phyloP scores from a whole-genome alignment of 2,797 vertebrate species.

The Darevskia mixta region DNA sequence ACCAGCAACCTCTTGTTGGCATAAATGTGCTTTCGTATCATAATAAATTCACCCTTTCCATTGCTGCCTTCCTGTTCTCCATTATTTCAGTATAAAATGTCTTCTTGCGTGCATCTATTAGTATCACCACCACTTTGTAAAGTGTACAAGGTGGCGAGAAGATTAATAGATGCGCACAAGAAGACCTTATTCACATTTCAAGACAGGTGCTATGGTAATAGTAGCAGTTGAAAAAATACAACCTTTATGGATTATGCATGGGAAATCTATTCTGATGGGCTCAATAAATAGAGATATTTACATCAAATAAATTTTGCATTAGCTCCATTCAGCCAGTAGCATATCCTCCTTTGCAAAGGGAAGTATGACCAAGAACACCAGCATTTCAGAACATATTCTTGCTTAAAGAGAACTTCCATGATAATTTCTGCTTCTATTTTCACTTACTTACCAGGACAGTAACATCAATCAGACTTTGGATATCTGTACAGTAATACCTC shows the following conservation, averaged over 20 bases:
- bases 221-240: constrained; percentile 61
- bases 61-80: constrained; percentile 39
- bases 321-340: too few relatives aligned
- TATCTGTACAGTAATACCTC: too few relatives aligned
- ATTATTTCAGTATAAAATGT: constrained; percentile 54
- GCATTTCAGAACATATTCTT: too few relatives aligned
- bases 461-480: too few relatives aligned
- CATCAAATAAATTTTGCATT: too few relatives aligned
- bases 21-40: not conserved
- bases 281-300: constrained; percentile 53
- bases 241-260: constrained; percentile 58
- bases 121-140: constrained; percentile 63
- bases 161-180: too few relatives aligned
- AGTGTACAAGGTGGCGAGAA: not conserved
- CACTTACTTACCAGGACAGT: too few relatives aligned
- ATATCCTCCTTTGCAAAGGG: too few relatives aligned
- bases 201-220: constrained; percentile 63
- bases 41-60: constrained; percentile 21
- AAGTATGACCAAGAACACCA: too few relatives aligned
- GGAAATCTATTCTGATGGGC: constrained; percentile 50
- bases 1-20: not conserved
- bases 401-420: too few relatives aligned
- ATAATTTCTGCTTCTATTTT: too few relatives aligned
- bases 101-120: constrained; percentile 43
- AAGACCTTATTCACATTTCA: constrained; percentile 49